Percentiles rank a stretch among this genome's conserved stretches.
Conservation (phyloP, 2,888 invertebrate genomes). For the Phalera bucephala region DNA sequence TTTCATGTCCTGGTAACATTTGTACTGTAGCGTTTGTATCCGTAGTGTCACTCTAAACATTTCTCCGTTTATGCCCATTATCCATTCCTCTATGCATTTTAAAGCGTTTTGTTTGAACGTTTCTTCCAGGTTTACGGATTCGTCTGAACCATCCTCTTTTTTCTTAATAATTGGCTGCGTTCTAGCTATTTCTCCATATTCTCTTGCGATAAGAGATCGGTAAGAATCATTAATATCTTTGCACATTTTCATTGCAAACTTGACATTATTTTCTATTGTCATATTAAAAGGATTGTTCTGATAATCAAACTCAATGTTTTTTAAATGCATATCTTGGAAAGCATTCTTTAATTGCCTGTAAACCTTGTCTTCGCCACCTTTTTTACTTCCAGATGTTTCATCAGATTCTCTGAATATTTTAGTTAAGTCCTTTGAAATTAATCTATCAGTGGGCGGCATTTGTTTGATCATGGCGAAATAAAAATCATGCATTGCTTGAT, state of each 20-base stretch:
- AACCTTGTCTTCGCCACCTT: conserved; percentile 64
- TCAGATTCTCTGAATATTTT: conserved; percentile 62
- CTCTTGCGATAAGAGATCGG: conserved; percentile 55
- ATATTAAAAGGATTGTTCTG: conserved; percentile 71
- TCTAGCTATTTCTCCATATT: conserved; percentile 65
- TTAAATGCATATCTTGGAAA: conserved; percentile 63
- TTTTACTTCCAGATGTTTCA: conserved; percentile 55
- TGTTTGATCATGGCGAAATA: conserved; percentile 66
- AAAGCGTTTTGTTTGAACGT: conserved; percentile 63
- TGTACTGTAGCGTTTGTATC: conserved; percentile 56
- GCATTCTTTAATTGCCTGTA: conserved; percentile 56
- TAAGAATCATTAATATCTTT: conserved; percentile 61
- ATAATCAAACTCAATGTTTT: conserved; percentile 61
- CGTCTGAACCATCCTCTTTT: conserved; percentile 56
- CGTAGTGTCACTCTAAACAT: conserved; percentile 73
- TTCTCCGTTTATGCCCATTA: conserved; percentile 81
- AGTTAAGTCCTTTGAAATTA: conserved; percentile 60
- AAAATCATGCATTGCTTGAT: conserved; percentile 74
- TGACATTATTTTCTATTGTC: conserved; percentile 68
- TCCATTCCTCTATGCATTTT: conserved; percentile 83
- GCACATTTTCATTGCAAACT: conserved; percentile 58
- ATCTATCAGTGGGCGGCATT: conserved; percentile 58
- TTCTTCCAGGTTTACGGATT: conserved; percentile 52
- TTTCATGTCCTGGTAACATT: conserved; percentile 68
- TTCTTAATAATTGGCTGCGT: conserved; percentile 51